Base-by-base conservation (phyloP, 2,888 invertebrate genomes). In the Endotricha flammealis region DNA sequence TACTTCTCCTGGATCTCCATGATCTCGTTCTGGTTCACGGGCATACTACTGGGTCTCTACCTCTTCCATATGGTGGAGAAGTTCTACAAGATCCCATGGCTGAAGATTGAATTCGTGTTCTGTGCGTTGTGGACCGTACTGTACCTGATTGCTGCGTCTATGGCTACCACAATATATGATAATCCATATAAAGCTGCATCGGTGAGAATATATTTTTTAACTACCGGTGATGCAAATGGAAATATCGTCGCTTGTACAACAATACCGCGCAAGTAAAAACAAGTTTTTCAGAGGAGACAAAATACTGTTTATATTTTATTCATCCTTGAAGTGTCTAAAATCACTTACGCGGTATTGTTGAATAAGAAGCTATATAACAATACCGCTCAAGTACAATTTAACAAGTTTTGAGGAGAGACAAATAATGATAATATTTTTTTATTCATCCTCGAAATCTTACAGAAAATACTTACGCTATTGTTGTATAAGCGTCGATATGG, bases 11-110 rank as follows among this genome's bases (percentile, higher is more conserved):
- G 92, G 59, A 91, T 96, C 33, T 88, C 95, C 0, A 93, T 95
- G 91, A 90, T 90, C 10, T 96, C 93, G 10, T 93, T 97, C 71
- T 95, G 95, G 93, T 91, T 94, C 63, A 94, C 95, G 4, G 91
- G 92, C 22, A 91, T 94, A 46, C 78, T 96, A 33, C 87, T 96
- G 9, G 89, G 90, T 1, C 88, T 95, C 39, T 97, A 96, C 70
- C 68, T 95, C 43, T 95, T 96, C 77, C 96, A 96, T 68, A 88
- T 96, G 13, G 89, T 96, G 43, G 96, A 96, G 79, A 93, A 93
- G 72, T 91, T 93, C 65, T 92, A 91, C 69, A 92, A 90, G 76
- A 92, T 96, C 54, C 96, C 96, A 1, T 96, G 96, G 96, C 79
- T 96, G 40, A 92, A 91, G 76, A 89, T 94, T 46, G 96, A 96